Evolutionary conservation across 2,888 invertebrate species (phyloP), one percentile per base, ranked within the genome.

Genomic region (Drosophila anceps): DNA sequence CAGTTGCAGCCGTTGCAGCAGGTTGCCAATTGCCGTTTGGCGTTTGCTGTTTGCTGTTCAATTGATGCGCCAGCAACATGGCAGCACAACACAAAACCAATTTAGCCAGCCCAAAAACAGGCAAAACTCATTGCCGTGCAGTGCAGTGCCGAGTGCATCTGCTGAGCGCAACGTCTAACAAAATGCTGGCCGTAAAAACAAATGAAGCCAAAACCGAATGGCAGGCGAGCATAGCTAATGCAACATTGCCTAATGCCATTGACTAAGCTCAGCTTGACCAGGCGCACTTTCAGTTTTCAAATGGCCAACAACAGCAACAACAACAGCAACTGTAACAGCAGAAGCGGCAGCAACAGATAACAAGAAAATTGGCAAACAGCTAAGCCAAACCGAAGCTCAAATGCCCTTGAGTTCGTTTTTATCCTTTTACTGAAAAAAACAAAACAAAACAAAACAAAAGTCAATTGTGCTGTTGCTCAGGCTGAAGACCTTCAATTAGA

Each of bases 241-340:
- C 84, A 79, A 68, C 83, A 78, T 70, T 88, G 76, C 75, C 84
- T 88, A 73, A 74, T 85, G 68, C 82, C 71, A 88, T 73, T 62
- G 65, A 79, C 64, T 72, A 53, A 64, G 55, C 54, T 44, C 39
- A 44, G 54, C 60, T 67, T 79, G 81, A 74, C 74, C 78, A 69
- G 78, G 79, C 84, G 88, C 84, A 85, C 84, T 85, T 85, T 85
- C 84, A 85, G 84, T 85, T 85, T 84, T 87, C 89, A 84, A 84
- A 89, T 75, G 73, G 66, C 37, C 75, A 51, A 69, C 57, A 37
- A 29, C 46, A 75, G 41, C 53, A 51, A 10, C 66, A 73, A 46
- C 74, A 79, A 79, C 87, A 83, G 65, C 75, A 76, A 73, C 61
- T 78, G 63, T 76, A 74, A 64, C 72, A 60, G 48, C 72, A 74